Percentiles rank a stretch among this genome's conserved stretches.
Conservation (phyloP, 2,888 invertebrate genomes). For the Platycnemis pennipes region DNA sequence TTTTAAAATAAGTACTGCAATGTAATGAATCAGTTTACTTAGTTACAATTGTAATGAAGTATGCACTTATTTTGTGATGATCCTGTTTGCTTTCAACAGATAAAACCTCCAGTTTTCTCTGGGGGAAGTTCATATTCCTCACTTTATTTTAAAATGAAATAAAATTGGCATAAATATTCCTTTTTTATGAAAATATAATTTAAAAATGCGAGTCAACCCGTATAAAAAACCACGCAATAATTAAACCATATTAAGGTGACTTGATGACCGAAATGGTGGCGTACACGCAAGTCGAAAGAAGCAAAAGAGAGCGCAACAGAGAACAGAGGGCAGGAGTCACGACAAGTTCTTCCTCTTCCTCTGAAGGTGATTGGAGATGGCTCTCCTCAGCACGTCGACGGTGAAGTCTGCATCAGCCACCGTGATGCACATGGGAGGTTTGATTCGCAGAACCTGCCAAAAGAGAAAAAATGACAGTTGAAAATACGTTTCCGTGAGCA, state of each 20-base stretch:
- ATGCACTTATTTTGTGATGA: conserved; percentile 35
- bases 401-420: conserved; percentile 91
- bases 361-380: conserved; percentile 73
- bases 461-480: conserved; percentile 64
- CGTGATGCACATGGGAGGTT: conserved; percentile 97
- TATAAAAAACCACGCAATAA: background rate
- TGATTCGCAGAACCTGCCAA: conserved; percentile 91
- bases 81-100: background rate
- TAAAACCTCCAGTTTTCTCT: conserved; percentile 33
- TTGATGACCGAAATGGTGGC: too few species aligned
- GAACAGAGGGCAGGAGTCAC: background rate
- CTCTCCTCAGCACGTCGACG: conserved; percentile 83
- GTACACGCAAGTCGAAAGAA: too few species aligned
- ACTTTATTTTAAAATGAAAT: conserved; percentile 61
- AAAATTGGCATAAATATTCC: conserved; percentile 50
- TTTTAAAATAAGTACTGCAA: background rate
- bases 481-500: too few species aligned
- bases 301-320: too few species aligned
- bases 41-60: background rate
- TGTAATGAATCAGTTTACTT: background rate
- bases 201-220: background rate
- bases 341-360: conserved; percentile 47
- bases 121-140: conserved; percentile 50
- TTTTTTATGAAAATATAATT: conserved; percentile 1
- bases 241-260: background rate